Percentiles rank a stretch among this genome's conserved stretches.
phyloP scores from a whole-genome alignment of 2,113 vertebrate genomes.

The Panurus biarmicus region DNA sequence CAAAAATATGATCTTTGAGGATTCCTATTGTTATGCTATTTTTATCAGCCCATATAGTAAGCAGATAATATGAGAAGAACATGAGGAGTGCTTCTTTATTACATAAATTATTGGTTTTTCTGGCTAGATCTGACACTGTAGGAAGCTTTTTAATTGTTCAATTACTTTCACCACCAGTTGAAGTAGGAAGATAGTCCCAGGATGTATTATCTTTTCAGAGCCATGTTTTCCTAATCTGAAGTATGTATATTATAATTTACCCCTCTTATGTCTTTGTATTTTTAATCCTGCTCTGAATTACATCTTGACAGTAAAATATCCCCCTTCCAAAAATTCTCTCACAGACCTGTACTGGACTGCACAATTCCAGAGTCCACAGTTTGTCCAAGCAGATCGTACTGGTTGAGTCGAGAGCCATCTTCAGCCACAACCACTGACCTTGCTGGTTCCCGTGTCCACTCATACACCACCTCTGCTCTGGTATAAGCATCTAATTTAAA shows the following conservation, averaged over 20 bases:
- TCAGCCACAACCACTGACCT: slow-evolving; percentile 96
- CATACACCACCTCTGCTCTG: slow-evolving; percentile 91
- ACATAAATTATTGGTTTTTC: not conserved
- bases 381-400: slow-evolving; percentile 96
- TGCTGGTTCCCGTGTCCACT: slow-evolving; percentile 91
- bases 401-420: slow-evolving; percentile 93
- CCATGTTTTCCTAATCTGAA: not conserved
- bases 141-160: not conserved
- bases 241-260: not conserved
- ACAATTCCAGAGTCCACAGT: slow-evolving; percentile 94
- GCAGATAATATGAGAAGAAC: not conserved
- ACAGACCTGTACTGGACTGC: slow-evolving; percentile 92
- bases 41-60: not conserved
- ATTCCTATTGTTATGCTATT: not conserved
- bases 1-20: not conserved
- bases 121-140: not conserved
- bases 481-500: slow-evolving; percentile 90
- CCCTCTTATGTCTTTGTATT: not conserved
- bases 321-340: not conserved
- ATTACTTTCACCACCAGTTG: not conserved
- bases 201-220: not conserved
- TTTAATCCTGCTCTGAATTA: not conserved
- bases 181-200: not conserved
- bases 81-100: not conserved
- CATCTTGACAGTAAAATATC: not conserved